These are phyloP conservation scores for Pitangus sulphuratus DNA, from an alignment of 2,797 vertebrate genomes.

Conservation along the genomic window DNA sequence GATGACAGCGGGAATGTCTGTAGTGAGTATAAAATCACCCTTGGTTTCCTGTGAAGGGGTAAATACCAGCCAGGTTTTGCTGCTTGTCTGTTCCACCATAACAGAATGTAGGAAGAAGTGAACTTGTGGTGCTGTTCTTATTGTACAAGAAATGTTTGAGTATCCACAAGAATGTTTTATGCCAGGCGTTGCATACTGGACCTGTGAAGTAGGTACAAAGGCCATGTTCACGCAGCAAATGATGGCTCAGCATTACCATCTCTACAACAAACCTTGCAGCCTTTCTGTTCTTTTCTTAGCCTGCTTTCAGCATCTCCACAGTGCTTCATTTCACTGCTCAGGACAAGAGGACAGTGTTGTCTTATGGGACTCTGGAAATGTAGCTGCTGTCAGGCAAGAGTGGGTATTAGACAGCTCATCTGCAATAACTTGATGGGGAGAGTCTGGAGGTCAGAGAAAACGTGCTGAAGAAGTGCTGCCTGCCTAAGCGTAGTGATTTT, in stretches of 20 bases:
- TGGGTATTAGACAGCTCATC: slow-evolving; percentile 36
- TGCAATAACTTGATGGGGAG: slow-evolving; percentile 31
- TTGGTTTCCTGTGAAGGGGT: neutral
- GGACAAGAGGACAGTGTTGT: slow-evolving; percentile 22
- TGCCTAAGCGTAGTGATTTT: neutral
- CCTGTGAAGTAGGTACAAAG: neutral
- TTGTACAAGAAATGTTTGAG: neutral
- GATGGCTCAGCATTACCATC: slow-evolving; percentile 9
- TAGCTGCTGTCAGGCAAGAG: slow-evolving; percentile 35
- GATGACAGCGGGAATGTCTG: neutral
- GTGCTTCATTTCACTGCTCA: neutral
- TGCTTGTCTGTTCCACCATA: neutral
- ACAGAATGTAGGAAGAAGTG: neutral
- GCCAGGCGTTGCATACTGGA: neutral
- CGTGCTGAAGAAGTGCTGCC: neutral
- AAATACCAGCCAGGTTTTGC: neutral
- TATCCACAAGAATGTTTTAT: neutral
- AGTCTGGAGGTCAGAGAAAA: slow-evolving; percentile 49
- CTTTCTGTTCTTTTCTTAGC: slow-evolving; percentile 9
- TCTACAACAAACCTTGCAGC: neutral
- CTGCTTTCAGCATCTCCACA: neutral
- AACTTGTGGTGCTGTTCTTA: neutral
- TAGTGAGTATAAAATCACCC: neutral
- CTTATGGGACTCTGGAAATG: slow-evolving; percentile 10
- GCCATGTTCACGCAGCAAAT: neutral